phyloP scores from a whole-genome alignment of 2,888 invertebrate species.

The Ophion ellenae region DNA sequence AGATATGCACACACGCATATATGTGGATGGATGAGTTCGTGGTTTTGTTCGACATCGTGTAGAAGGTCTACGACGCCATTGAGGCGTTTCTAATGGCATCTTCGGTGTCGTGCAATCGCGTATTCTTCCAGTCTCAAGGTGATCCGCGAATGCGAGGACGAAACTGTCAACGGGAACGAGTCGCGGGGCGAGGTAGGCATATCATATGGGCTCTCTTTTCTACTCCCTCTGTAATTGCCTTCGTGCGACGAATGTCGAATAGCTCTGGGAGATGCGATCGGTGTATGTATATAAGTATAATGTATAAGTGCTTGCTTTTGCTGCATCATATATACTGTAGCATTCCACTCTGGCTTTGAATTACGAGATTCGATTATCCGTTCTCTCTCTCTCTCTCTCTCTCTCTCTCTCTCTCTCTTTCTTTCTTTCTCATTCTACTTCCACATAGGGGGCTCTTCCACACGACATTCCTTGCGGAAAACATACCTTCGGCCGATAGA shows the following conservation, averaged over 20 bases:
- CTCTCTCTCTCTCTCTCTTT: too few species aligned
- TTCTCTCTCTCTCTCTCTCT: neutral
- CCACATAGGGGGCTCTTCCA: neutral
- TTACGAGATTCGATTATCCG: constrained; percentile 46
- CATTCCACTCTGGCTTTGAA: constrained; percentile 29
- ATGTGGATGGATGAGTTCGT: neutral
- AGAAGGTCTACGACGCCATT: constrained; percentile 63
- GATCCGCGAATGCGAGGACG: constrained; percentile 49
- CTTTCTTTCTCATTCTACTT: neutral
- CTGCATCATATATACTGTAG: constrained; percentile 37
- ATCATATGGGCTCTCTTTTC: constrained; percentile 24
- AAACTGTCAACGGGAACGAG: constrained; percentile 32
- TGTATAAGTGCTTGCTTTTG: constrained; percentile 53
- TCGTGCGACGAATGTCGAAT: constrained; percentile 67
- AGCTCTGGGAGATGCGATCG: constrained; percentile 51
- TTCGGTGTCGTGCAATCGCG: constrained; percentile 62
- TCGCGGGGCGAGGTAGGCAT: constrained; percentile 6
- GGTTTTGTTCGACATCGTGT: constrained; percentile 47
- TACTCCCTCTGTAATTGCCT: constrained; percentile 70
- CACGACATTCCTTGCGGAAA: neutral
- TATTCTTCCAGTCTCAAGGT: constrained; percentile 71
- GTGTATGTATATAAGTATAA: constrained; percentile 10
- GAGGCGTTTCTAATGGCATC: constrained; percentile 68
- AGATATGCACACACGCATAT: neutral
- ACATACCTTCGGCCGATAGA: neutral